Evolutionary conservation across 2,888 invertebrate genomes (phyloP).

Genomic region (Erynnis tages): DNA sequence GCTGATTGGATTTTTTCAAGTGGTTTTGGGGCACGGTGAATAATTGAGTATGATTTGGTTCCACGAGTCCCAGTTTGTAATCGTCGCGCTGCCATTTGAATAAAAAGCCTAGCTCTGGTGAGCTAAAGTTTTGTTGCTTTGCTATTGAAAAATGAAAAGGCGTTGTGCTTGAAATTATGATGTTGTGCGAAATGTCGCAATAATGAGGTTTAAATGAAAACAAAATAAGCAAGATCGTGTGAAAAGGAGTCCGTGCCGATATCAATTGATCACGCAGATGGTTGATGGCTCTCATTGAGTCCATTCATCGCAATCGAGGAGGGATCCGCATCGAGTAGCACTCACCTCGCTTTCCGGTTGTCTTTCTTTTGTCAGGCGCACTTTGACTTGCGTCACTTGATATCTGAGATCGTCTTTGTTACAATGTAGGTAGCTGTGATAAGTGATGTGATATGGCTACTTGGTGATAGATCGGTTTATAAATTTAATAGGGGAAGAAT

Average conservation of each 20-base stretch:
- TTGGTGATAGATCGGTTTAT: constrained; percentile 23
- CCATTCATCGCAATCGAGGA: constrained; percentile 64
- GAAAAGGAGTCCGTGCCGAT: constrained; percentile 55
- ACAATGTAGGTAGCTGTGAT: constrained; percentile 66
- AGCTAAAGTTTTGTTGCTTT: neutral
- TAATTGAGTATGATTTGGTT: constrained; percentile 74
- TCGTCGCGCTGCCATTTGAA: constrained; percentile 2
- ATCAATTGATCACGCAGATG: constrained; percentile 77
- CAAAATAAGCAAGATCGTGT: constrained; percentile 51
- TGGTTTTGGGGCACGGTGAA: constrained; percentile 70
- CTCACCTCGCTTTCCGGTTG: constrained; percentile 75
- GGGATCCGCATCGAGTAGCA: constrained; percentile 59
- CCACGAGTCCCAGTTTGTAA: constrained; percentile 39
- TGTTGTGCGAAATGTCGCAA: constrained; percentile 18
- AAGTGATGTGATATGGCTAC: constrained; percentile 45
- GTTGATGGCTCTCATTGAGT: constrained; percentile 50
- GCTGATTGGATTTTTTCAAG: constrained; percentile 81
- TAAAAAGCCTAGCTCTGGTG: neutral
- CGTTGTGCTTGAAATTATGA: constrained; percentile 12
- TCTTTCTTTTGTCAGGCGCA: constrained; percentile 71
- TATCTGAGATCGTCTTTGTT: constrained; percentile 68
- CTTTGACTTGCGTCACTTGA: constrained; percentile 64
- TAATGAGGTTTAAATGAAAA: constrained; percentile 35
- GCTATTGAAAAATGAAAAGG: constrained; percentile 25
- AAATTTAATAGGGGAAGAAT: constrained; percentile 16